Conservation (phyloP, 2,113 vertebrate genomes). For the Podarcis cretensis region DNA sequence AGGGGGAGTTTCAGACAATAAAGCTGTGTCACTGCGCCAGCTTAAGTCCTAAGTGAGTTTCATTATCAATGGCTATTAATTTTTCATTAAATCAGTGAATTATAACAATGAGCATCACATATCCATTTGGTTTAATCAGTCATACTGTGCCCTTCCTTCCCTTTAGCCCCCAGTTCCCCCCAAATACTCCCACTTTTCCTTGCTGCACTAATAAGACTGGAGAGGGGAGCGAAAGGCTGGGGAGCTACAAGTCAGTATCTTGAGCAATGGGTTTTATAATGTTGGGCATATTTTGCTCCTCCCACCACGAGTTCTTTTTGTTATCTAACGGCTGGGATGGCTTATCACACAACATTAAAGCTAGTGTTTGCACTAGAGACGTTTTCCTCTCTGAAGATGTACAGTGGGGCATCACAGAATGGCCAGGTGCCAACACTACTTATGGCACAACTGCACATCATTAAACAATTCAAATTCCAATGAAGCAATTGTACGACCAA, state of each 20-base stretch:
- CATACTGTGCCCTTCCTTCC: neutral
- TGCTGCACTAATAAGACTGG: neutral
- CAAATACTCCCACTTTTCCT: neutral
- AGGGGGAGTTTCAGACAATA: neutral
- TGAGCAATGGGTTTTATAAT: neutral
- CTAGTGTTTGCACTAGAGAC: neutral
- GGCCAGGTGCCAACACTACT: neutral
- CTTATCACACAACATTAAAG: neutral
- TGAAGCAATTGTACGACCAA: neutral
- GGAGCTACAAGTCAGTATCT: neutral
- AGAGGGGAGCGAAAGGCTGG: neutral
- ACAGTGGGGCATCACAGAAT: neutral
- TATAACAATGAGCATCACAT: neutral
- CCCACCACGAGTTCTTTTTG: neutral
- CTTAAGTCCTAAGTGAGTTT: neutral
- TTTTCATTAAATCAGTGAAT: conserved; percentile 6
- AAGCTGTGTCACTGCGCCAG: neutral
- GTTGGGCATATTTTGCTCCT: neutral
- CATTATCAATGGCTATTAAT: neutral
- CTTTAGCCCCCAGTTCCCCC: neutral
- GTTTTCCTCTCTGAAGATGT: neutral
- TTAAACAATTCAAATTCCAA: neutral
- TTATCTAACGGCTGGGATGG: neutral
- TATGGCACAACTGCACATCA: neutral
- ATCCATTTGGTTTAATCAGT: neutral